phyloP scores from a whole-genome alignment of 1,140 invertebrate species.

The Papilio dardanus region DNA sequence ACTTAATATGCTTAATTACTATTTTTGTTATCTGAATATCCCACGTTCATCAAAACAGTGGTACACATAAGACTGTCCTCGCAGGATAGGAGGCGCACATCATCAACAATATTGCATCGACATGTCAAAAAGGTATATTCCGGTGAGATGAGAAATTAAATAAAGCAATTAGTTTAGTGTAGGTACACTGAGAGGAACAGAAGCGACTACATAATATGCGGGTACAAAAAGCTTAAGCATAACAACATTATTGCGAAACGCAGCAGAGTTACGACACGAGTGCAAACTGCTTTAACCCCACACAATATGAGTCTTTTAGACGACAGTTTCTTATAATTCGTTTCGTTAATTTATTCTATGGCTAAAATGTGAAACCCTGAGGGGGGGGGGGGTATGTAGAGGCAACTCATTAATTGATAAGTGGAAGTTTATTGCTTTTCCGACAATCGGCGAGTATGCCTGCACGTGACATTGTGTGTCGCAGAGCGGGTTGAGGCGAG shows the following conservation, averaged over 20 bases:
- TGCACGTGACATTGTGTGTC: neutral
- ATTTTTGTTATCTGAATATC: too few species aligned
- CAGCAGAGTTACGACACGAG: neutral
- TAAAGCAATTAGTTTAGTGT: neutral
- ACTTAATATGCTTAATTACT: too few species aligned
- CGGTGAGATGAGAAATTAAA: neutral
- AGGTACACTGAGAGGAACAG: neutral
- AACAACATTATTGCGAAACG: conserved; percentile 8
- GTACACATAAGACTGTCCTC: too few species aligned
- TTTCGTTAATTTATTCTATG: conserved; percentile 4
- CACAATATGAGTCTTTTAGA: neutral
- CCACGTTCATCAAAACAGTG: too few species aligned
- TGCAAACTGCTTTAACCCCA: neutral
- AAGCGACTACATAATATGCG: neutral
- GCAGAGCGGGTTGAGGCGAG: neutral
- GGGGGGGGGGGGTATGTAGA: neutral
- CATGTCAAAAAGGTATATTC: neutral
- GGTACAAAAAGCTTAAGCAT: neutral
- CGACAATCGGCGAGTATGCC: neutral
- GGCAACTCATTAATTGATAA: neutral
- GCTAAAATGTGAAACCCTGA: neutral
- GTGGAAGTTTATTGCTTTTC: neutral
- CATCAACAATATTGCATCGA: too few species aligned
- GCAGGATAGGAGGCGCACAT: too few species aligned
- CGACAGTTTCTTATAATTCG: neutral